A percentile compares a stretch with the other conserved stretches of the same genome.
These are phyloP conservation scores for Mactra quadrangularis DNA, from an alignment of 1,140 invertebrate genomes.

Conservation along the genomic window DNA sequence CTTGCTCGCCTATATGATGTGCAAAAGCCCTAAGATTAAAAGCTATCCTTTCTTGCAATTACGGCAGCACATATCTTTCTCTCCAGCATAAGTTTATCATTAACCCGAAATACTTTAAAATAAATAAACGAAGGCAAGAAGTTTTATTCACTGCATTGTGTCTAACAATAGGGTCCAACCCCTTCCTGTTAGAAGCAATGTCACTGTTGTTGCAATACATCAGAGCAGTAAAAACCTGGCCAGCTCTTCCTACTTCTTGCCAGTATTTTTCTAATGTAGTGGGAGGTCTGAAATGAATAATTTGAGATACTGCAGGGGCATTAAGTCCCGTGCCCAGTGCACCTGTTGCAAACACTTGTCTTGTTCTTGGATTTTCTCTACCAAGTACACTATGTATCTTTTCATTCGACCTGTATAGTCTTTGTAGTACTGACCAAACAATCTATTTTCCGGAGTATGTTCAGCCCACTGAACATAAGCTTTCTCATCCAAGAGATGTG, in stretches of 20 bases:
- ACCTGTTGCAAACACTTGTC: constrained; percentile 65
- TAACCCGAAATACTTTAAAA: constrained; percentile 62
- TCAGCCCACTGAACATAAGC: constrained; percentile 29
- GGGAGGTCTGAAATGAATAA: constrained; percentile 65
- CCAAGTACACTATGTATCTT: constrained; percentile 27
- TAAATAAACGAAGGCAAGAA: constrained; percentile 30
- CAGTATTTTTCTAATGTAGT: constrained; percentile 65
- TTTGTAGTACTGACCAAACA: constrained; percentile 62
- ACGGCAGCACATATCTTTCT: too few relatives aligned
- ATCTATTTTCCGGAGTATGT: constrained; percentile 58
- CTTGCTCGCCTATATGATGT: too few relatives aligned
- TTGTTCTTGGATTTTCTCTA: constrained; percentile 56
- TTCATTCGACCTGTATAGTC: constrained; percentile 63
- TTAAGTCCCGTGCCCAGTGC: constrained; percentile 67
- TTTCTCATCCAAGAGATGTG: constrained; percentile 15
- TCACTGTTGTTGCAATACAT: constrained; percentile 67
- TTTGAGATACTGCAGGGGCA: constrained; percentile 48
- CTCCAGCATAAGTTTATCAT: constrained; percentile 4
- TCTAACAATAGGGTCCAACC: too few relatives aligned
- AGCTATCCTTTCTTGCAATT: too few relatives aligned
- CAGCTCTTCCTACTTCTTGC: constrained; percentile 58
- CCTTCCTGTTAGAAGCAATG: constrained; percentile 46
- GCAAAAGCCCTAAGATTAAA: too few relatives aligned
- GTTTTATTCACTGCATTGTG: constrained; percentile 4
- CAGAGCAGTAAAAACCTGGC: constrained; percentile 52